Evolutionary conservation across 2,797 vertebrate genomes (phyloP).

Genomic region (Phaenicophaeus curvirostris): DNA sequence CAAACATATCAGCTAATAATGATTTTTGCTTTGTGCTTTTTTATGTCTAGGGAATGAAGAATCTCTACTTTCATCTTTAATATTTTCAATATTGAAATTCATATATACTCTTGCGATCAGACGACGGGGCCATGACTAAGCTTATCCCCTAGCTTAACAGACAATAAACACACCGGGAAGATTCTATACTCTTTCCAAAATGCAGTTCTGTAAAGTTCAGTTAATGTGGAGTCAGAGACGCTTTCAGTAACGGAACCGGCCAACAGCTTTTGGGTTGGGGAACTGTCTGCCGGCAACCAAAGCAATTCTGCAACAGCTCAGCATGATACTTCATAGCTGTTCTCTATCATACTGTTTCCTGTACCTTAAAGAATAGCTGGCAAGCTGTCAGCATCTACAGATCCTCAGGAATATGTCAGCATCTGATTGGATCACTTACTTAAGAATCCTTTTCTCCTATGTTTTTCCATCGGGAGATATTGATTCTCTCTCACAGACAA

Average conservation of each 20-base stretch:
- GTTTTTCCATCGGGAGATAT: not conserved
- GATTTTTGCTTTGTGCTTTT: slow-evolving; percentile 51
- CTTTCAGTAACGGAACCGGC: not conserved
- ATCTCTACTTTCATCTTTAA: slow-evolving; percentile 59
- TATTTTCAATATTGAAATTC: slow-evolving; percentile 57
- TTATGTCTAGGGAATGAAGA: not conserved
- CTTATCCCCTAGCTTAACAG: not conserved
- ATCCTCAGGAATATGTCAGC: not conserved
- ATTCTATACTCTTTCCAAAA: not conserved
- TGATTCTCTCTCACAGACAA: not conserved
- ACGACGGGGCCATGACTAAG: not conserved
- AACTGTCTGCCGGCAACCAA: not conserved
- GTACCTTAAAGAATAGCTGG: not conserved
- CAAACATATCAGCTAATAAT: slow-evolving; percentile 60
- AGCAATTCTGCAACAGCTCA: not conserved
- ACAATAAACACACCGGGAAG: not conserved
- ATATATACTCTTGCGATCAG: not conserved
- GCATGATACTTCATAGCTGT: not conserved
- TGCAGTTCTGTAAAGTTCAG: not conserved
- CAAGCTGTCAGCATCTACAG: not conserved
- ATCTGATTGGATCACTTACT: not conserved
- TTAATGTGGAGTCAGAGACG: not conserved
- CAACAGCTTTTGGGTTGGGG: not conserved
- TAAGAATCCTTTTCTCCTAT: not conserved
- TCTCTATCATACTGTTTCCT: not conserved